Base-by-base conservation (phyloP, 2,888 invertebrate species). In the Lissonota sp. region DNA sequence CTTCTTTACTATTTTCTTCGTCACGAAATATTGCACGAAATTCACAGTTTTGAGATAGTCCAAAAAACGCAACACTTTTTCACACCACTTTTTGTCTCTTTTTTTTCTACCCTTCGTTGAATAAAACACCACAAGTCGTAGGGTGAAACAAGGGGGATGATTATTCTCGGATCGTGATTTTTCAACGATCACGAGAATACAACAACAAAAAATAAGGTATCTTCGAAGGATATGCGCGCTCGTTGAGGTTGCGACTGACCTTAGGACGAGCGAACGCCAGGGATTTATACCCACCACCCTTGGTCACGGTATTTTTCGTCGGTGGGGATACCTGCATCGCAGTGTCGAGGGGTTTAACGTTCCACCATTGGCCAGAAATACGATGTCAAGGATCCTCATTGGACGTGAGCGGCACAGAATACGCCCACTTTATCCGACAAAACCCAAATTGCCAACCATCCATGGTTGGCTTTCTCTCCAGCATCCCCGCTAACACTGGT, bases 171-270 rank as follows among this genome's bases (percentile, higher is more conserved):
- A 10, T 10, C 39, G 51, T 55, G 7, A 3, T 5, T 37, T 16
- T 40, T 12, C 12, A 16, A 6, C 26, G 14, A 6, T 37, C 12
- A 4, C 44, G 5, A n/a, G 37, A 12, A n/a, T 46, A n/a, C 14
- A 37, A n/a, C n/a, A 44, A 6, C n/a, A 53, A 53, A 16, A 53
- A 16, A 44, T 44, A 26, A 26, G 26, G 26, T 26, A 26, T 53
- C 14, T n/a, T 16, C 14, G 53, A 14, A 10, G 55, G 57, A 55
- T n/a, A 16, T 49, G 44, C 26, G 71, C 53, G 40, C 64, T 40
- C 46, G 42, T 40, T 58, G 44, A 58, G 44, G 14, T 64, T 67
- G 75, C 76, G 76, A 82, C 79, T 82, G 79, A 79, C 53, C 79
- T 51, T 63, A 26, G 46, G 39, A 26, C 40, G 37, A 46, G 16